These are phyloP conservation scores for Varroa destructor DNA, from an alignment of 1,140 invertebrate species.

Conservation along the genomic window DNA sequence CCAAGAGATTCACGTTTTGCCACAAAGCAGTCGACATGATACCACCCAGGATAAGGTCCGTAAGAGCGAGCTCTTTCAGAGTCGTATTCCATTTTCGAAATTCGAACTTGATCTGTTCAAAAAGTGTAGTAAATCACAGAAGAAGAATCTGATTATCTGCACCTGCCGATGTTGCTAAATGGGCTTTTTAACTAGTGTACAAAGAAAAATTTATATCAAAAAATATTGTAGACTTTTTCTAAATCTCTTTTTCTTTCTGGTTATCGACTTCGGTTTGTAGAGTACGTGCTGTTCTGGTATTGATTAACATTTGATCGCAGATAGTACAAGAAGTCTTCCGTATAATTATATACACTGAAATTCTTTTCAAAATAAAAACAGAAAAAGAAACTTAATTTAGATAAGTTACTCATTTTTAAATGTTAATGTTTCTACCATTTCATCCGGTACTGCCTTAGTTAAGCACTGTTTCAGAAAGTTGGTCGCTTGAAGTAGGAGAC, in stretches of 20 bases:
- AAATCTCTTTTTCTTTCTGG: too few species aligned
- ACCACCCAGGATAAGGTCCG: constrained; percentile 59
- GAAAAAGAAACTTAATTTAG: too few species aligned
- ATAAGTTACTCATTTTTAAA: too few species aligned
- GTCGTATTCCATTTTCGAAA: constrained; percentile 74
- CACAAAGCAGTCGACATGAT: constrained; percentile 83
- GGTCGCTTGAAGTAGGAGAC: too few species aligned
- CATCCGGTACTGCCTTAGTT: too few species aligned
- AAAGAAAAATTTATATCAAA: constrained; percentile 14
- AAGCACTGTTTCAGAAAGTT: neutral
- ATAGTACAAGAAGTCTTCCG: too few species aligned
- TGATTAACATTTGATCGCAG: too few species aligned
- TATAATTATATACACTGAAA: too few species aligned
- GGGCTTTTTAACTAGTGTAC: constrained; percentile 14
- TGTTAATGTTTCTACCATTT: too few species aligned
- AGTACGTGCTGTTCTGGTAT: too few species aligned
- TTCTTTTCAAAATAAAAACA: too few species aligned
- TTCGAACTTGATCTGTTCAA: constrained; percentile 56
- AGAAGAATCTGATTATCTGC: constrained; percentile 29
- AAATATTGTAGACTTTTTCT: neutral
- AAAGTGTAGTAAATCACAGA: constrained; percentile 27
- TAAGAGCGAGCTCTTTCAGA: constrained; percentile 61
- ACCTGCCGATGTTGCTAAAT: constrained; percentile 29
- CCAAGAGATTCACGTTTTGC: constrained; percentile 57
- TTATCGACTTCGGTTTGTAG: too few species aligned